Evolutionary conservation across 2,888 invertebrate genomes (phyloP), one percentile per base, ranked within the genome.

Genomic region (Hirtodrosophila confusa): DNA sequence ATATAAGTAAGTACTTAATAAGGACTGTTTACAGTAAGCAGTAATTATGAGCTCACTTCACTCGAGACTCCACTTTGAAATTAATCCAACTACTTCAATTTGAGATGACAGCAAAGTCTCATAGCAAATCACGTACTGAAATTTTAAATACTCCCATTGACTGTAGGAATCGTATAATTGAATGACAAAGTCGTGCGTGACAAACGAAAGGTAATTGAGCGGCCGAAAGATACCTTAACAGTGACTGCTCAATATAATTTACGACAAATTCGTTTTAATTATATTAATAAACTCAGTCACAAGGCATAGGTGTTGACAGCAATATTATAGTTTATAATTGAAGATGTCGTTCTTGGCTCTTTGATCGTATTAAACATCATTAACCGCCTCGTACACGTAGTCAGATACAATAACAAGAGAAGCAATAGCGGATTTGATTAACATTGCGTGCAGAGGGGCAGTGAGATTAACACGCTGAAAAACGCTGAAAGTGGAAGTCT

Each of bases 201-300:
- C 49, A 50, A 67, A 53, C 48, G 51, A 47, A 53, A 64, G 37
- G 33, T 40, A 72, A 72, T 67, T 69, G 58, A 53, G 39, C 1
- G 48, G 48, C 31, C 48, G 23, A 56, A 41, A 50, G 31, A 27
- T 58, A 45, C 45, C 33, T 50, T 23, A 41, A 35, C 47, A 45
- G 11, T 47, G 61, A 44, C 45, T 37, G 53, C 55, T 65, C 48
- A 63, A 76, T 69, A 57, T 66, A 73, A 77, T 63, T 66, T 66
- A 67, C 66, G 63, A 41, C 65, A 66, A 83, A 83, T 73, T 78
- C 67, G 75, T 78, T 83, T 83, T 84, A 78, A 86, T 86, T 83
- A 78, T 83, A 80, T 86, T 63, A 68, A 78, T 78, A 73, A 80
- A 75, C 60, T 58, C 54, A 45, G 62, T 51, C 55, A 54, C 51